Base-by-base conservation (phyloP, 2,113 vertebrate species). In the Epinephelus fuscoguttatus region DNA sequence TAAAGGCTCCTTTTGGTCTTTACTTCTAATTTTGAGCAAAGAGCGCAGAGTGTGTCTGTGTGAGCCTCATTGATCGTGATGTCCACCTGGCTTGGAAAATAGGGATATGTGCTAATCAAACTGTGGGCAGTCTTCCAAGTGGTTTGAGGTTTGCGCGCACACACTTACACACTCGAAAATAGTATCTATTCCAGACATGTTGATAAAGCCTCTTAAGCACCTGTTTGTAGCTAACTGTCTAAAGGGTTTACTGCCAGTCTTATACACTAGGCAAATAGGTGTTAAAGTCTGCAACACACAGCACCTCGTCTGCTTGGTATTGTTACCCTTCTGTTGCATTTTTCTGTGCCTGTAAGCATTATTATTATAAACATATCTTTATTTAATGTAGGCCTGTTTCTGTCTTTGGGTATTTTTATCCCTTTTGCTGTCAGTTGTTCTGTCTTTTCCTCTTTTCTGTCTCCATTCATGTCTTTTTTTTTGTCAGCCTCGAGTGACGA, bases 141-240 rank as follows among this genome's bases (percentile, higher is more conserved):
- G 45, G 68, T 69, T 60, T 25, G 23, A 73, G 79, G 68, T 79
- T 78, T 77, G 57, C 11, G 8, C 47, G 5, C 78, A 83, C 66
- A 86, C 62, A 69, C 77, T 66, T 14, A 71, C 69, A 71, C 49
- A 80, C 45, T 76, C 75, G 70, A 70, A 90, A 88, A 84, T 40
- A 81, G 91, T 78, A 70, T 80, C 86, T 81, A 84, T 89, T 82
- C 82, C 62, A 87, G 84, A 80, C 87, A 88, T 80, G 81, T 75
- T 90, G 75, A 87, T 91, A 91, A 93, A 94, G 89, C 92, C 88
- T 93, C 93, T 94, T 94, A 94, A 88, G 91, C 91, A 92, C 88
- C 90, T 91, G 91, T 73, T 87, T 79, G 4, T 67, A 82, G 69
- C 87, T 64, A 86, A 89, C 82, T 53, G 88, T 86, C 63, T 66